Evolutionary conservation across 2,113 vertebrate genomes (phyloP), one percentile per base, ranked within the genome.

Genomic region (Tympanuchus pallidicinctus): DNA sequence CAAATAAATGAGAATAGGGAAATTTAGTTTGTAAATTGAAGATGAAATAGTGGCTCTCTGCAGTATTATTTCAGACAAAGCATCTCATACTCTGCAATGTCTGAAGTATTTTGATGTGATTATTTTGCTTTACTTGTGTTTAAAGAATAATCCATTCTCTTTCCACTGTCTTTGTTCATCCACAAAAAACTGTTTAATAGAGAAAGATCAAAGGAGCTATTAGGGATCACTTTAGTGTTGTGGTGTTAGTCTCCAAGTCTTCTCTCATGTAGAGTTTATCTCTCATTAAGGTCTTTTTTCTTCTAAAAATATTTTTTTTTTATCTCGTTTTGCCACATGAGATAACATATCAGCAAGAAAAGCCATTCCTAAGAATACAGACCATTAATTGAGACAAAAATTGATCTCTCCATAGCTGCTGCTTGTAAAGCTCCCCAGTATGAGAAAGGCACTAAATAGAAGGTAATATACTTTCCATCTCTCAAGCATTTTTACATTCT

Each of bases 371-470:
- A 70, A 81, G 72, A 91, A 91, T 88, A 71, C 28, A 86, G 48
- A 78, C 32, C 50, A 63, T 74, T 52, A 10, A 60, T 52, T 34
- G 48, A 88, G 38, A 42, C 38, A 70, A 92, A 67, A 50, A 90
- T 45, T 82, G 77, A 94, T 90, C 64, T 90, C 24, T 79, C 14
- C 48, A 74, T 80, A 64, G 16, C 13, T 89, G 5, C 67, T 74
- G 75, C 63, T 80, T 89, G 66, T 40, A 48, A 40, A 43, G 28
- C 48, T 90, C 19, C 40, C 76, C 63, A 56, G 34, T 65, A 73
- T 76, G 64, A 90, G 20, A 36, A 76, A 63, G 48, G 79, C 6
- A 18, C n/a, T 93, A 90, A 94, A 73, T 25, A 95, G 57, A 95
- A 91, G 16, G 5, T 82, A 80, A 77, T 27, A 48, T 50, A 72